Conservation (phyloP, 1,140 invertebrate species). For the Drosophila navojoa region DNA sequence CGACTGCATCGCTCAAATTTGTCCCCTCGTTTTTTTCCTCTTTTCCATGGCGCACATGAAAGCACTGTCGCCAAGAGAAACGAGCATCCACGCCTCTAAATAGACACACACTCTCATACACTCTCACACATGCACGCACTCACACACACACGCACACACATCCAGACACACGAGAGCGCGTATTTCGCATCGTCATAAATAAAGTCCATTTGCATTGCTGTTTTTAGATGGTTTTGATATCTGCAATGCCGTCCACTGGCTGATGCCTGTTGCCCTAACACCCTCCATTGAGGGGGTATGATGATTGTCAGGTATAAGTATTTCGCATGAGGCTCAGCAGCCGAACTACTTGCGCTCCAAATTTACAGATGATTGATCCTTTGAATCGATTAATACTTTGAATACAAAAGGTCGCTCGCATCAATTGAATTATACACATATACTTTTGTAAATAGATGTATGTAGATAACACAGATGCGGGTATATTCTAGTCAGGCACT, state of each 20-base stretch:
- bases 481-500: background rate
- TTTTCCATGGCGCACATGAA: background rate
- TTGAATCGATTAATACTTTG: no score
- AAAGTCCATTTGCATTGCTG: conserved; percentile 66
- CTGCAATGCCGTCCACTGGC: conserved; percentile 30
- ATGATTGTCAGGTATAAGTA: no score
- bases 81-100: background rate
- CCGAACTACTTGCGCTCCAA: no score
- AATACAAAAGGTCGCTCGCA: no score
- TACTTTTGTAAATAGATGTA: no score
- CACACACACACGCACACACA: background rate
- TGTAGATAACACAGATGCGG: background rate
- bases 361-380: no score
- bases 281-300: no score
- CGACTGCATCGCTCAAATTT: no score
- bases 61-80: background rate
- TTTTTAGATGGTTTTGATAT: conserved; percentile 47
- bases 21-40: background rate
- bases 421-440: no score
- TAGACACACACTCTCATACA: background rate
- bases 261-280: conserved; percentile 24
- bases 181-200: conserved; percentile 58
- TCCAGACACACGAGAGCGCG: conserved; percentile 11
- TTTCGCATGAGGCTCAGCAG: background rate
- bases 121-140: background rate